These are phyloP conservation scores for Phalacrocorax brasilianus DNA, from an alignment of 2,113 vertebrate species.

Conservation along the genomic window DNA sequence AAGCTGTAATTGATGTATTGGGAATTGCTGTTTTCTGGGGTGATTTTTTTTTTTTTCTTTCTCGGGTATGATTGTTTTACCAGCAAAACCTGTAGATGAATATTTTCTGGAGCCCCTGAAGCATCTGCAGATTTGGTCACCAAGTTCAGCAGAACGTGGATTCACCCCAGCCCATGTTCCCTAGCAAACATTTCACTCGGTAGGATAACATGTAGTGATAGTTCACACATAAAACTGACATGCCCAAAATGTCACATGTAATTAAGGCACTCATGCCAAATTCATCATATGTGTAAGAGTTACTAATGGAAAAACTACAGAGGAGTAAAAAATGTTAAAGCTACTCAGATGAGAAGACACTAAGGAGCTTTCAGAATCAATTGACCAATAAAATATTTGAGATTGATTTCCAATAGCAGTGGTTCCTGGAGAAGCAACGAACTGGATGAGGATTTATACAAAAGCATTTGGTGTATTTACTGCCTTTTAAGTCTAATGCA, in stretches of 20 bases:
- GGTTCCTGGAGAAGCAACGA: not conserved
- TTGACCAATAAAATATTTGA: not conserved
- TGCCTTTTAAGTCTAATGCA: not conserved
- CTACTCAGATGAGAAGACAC: not conserved
- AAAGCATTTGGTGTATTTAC: not conserved
- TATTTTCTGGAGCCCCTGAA: not conserved
- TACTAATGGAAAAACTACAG: not conserved
- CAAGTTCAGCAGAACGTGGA: not conserved
- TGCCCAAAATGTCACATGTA: not conserved
- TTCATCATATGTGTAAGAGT: not conserved
- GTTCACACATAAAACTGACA: rapidly evolving
- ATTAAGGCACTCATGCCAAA: not conserved
- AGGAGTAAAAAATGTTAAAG: not conserved
- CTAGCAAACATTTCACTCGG: not conserved
- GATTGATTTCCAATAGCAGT: not conserved
- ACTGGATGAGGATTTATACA: not conserved
- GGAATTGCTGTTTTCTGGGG: not conserved
- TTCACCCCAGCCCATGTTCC: not conserved
- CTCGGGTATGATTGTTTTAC: rapidly evolving
- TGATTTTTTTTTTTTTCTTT: rapidly evolving
- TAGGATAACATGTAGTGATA: not conserved
- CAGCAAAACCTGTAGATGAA: not conserved
- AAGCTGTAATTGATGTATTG: rapidly evolving
- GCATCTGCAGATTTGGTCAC: not conserved
- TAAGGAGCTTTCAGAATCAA: not conserved